Percentiles rank a stretch among this genome's conserved stretches.
Evolutionary conservation across 2,797 vertebrate genomes (phyloP).

Genomic region (Argyrosomus regius): DNA sequence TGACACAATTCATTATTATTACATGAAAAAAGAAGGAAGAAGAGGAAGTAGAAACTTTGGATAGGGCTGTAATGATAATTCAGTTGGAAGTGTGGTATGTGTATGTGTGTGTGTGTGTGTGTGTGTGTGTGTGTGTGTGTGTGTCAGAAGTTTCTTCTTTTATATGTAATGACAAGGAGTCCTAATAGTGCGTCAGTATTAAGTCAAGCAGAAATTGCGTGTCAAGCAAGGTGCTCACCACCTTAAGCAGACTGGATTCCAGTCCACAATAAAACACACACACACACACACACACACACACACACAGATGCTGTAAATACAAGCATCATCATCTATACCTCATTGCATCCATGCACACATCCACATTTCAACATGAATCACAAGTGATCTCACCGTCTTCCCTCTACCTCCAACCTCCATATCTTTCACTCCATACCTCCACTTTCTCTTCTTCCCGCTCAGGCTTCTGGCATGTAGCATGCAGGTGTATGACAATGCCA

Average conservation of each 20-base stretch:
- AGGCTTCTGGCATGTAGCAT: neutral
- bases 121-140: neutral
- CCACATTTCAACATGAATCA: slow-evolving; percentile 39
- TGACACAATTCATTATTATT: slow-evolving; percentile 55
- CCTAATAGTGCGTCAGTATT: slow-evolving; percentile 11
- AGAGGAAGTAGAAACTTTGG: slow-evolving; percentile 13
- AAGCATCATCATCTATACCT: neutral
- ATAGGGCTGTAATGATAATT: slow-evolving; percentile 35
- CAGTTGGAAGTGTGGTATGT: slow-evolving; percentile 29
- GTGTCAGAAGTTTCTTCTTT: neutral
- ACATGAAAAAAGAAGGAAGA: slow-evolving; percentile 32
- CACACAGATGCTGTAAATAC: neutral
- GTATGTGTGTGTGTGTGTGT: neutral
- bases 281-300: neutral
- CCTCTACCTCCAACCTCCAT: slow-evolving; percentile 10
- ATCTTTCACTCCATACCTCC: neutral
- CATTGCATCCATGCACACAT: neutral
- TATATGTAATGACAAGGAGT: slow-evolving; percentile 41
- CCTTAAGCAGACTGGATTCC: neutral
- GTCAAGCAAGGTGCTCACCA: slow-evolving; percentile 11
- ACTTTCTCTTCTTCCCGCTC: neutral
- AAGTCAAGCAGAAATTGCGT: slow-evolving; percentile 17
- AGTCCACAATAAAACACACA: neutral
- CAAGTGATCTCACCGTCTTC: too few species aligned
- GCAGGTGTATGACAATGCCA: slow-evolving; percentile 2